These are phyloP conservation scores for Neuroscelio doddi DNA, from an alignment of 2,888 invertebrate species.

Conservation along the genomic window DNA sequence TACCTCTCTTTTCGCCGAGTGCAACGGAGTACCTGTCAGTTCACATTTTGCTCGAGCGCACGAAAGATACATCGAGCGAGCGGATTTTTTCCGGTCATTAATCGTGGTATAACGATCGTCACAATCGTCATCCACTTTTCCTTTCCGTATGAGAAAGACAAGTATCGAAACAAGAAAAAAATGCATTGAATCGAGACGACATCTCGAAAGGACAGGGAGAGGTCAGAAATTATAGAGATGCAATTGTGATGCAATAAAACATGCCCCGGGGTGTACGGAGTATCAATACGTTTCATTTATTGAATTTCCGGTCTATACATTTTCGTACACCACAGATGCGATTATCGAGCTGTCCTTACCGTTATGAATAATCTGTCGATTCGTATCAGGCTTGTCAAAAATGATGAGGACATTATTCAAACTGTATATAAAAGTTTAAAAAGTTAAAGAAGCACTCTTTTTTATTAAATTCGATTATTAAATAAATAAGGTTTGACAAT, in stretches of 20 bases:
- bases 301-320: slow-evolving; percentile 52
- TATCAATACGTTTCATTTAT: slow-evolving; percentile 49
- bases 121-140: slow-evolving; percentile 19
- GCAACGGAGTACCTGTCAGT: slow-evolving; percentile 36
- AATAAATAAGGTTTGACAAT: too few species aligned
- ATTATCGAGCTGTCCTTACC: slow-evolving; percentile 48
- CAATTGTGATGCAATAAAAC: slow-evolving; percentile 27
- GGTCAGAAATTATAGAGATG: slow-evolving; percentile 19
- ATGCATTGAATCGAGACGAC: slow-evolving; percentile 1
- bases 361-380: slow-evolving; percentile 48
- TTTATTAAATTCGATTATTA: too few species aligned
- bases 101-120: slow-evolving; percentile 28
- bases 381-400: slow-evolving; percentile 46
- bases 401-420: slow-evolving; percentile 19
- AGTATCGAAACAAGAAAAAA: slow-evolving; percentile 13
- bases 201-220: too few species aligned
- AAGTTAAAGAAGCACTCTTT: too few species aligned
- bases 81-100: slow-evolving; percentile 45
- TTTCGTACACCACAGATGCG: slow-evolving; percentile 49
- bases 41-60: slow-evolving; percentile 23
- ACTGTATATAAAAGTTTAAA: too few species aligned
- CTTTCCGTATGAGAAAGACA: neutral
- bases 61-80: slow-evolving; percentile 44
- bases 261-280: slow-evolving; percentile 33
- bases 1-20: slow-evolving; percentile 9